Base-by-base conservation (phyloP, 2,888 invertebrate genomes). In the Panopea generosa region DNA sequence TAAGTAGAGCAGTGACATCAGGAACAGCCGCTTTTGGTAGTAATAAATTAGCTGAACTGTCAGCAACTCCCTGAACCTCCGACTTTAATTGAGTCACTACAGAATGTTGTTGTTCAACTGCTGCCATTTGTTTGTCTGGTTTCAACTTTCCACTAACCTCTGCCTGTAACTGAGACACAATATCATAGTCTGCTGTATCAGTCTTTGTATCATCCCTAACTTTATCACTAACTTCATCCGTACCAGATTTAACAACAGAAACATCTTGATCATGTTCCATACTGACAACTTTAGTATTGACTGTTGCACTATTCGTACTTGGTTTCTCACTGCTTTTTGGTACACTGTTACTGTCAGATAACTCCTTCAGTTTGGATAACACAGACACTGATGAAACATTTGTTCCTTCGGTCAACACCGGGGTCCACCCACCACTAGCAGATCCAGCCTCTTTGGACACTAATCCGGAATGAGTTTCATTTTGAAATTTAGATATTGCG, bases 81-180 rank as follows among this genome's bases (percentile, higher is more conserved):
- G 65, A 62, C 49, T 69, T 61, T 20, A 69, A 38, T 26, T 69
- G 69, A 33, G 47, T 55, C 0, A 69, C 56, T 62, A 69, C 38
- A 20, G 27, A 50, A 53, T 18, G 14, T 14, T 6, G 45, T 18
- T 45, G 45, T 18, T 18, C 45, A 6, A 22, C 55, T 53, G 59
- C 14, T 40, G 55, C n/a, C 2, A 4, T 56, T 29, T 22, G 26
- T 38, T 55, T 56, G 9, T 47, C 50, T 18, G n/a, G 3, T 18
- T 40, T 52, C 38, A 3, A 14, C 38, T 38, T 38, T 47, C 70
- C 76, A 60, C 56, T 66, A 9, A 73, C 70, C 47, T 73, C 77
- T 33, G 77, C 70, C 63, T 73, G 66, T 38, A 70, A 52, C 38
- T 69, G 70, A 16, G 69, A 43, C 0, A 70, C 66, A 49, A 77